Evolutionary conservation across 1,140 invertebrate species (phyloP), one percentile per base, ranked within the genome.

Genomic region (Apis florea): DNA sequence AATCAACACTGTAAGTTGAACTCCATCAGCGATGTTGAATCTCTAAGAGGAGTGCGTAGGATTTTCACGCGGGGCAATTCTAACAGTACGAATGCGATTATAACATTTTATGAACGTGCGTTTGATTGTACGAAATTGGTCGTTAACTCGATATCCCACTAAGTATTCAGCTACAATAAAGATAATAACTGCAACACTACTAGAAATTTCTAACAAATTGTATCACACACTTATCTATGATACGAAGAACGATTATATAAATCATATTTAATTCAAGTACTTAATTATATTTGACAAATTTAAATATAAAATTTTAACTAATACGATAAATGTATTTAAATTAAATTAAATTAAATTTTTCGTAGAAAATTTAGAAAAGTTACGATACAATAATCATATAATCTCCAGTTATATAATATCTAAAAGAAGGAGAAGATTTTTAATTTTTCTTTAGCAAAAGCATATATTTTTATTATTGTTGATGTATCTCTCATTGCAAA

Each of bases 121-220:
- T 26, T 61, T 58, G 59, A 84, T 59, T 61, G 75, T 47, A 61
- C 58, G 64, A 83, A 26, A 85, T 69, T 49, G 59, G 66, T 84
- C 54, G 68, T 85, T 81, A 81, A 84, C 64, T 71, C 49, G 21
- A 17, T 71, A 59, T 24, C 54, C 9, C 40, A 53, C 19, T 53
- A 54, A 56, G 54, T 72, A 74, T 82, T 19, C 56, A 24, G 54
- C 54, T 12, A 31, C 68, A 76, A 76, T 67, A 47, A 78, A 67
- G 64, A 21, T 26, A 61, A 75, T 40, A 67, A 47, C 58, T 31
- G 51, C 19, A 61, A 85, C 78, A 84, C 68, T 84, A 72, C 81
- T 63, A 76, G 15, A 19, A 47, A 66, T 75, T 56, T 54, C 74
- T 56, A 9, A 81, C 26, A 81, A 85, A 84, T 51, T 31, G 12